phyloP scores from a whole-genome alignment of 2,797 vertebrate genomes.

The Amazonetta brasiliensis region DNA sequence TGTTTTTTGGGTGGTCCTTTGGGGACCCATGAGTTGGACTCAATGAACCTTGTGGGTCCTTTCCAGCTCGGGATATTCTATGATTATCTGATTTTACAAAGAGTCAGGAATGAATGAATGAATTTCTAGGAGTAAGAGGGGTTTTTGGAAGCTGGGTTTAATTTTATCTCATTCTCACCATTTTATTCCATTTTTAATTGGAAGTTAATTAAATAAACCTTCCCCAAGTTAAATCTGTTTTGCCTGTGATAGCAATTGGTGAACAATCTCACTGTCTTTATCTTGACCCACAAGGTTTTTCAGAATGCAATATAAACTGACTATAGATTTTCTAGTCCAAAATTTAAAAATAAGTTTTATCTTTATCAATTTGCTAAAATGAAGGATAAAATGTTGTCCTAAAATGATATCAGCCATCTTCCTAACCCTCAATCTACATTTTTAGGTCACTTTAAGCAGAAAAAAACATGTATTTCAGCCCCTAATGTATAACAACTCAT shows the following conservation, averaged over 20 bases:
- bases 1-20: too few species aligned
- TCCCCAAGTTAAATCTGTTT: not conserved
- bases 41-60: too few species aligned
- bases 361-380: not conserved
- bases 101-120: too few species aligned
- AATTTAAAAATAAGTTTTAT: not conserved
- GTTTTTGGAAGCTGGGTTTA: accelerated
- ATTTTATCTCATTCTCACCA: not conserved
- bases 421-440: not conserved
- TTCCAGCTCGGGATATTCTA: too few species aligned
- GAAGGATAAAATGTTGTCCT: not conserved
- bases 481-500: not conserved
- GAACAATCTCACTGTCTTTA: not conserved
- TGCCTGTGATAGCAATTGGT: not conserved
- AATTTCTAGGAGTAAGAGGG: not conserved
- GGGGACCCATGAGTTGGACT: too few species aligned
- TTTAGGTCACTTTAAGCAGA: not conserved
- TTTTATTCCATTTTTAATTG: not conserved
- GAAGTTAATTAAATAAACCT: not conserved
- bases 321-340: not conserved
- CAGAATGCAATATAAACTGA: not conserved
- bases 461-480: not conserved
- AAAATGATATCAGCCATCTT: not conserved
- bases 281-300: not conserved
- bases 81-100: not conserved